Evolutionary conservation across 2,888 invertebrate species (phyloP).

Genomic region (Dicyrtoma fusca): DNA sequence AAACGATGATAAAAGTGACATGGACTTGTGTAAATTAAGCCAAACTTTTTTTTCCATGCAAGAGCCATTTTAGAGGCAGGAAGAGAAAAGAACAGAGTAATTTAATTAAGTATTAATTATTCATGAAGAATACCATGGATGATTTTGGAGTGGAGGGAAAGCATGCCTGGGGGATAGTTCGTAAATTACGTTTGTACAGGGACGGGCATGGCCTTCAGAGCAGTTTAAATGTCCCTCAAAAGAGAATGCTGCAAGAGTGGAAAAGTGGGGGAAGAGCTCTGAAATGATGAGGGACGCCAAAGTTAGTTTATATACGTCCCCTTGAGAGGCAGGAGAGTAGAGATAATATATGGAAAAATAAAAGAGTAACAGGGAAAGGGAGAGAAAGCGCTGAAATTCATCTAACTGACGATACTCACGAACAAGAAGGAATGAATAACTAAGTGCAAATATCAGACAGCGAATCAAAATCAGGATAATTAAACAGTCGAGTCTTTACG

Average conservation of each 20-base stretch:
- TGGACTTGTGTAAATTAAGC: constrained; percentile 19
- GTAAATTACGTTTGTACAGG: too few species aligned
- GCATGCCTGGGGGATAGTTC: too few species aligned
- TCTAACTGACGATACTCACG: too few species aligned
- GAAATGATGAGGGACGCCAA: background rate
- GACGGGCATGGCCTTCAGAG: too few species aligned
- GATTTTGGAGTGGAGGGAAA: constrained; percentile 18
- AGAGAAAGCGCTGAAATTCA: background rate
- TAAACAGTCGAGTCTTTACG: constrained; percentile 8
- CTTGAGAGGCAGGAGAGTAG: background rate
- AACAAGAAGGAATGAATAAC: constrained; percentile 9
- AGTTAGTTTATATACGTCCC: background rate
- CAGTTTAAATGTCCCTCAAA: too few species aligned
- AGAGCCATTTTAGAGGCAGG: background rate
- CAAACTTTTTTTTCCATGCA: constrained; percentile 11
- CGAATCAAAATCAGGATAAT: constrained; percentile 25
- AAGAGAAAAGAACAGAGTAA: constrained; percentile 25
- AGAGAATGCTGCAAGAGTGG: too few species aligned
- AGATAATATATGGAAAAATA: background rate
- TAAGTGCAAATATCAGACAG: constrained; percentile 10
- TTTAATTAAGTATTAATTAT: constrained; percentile 36
- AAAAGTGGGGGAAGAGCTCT: background rate
- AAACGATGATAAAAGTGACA: background rate
- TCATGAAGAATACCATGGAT: constrained; percentile 30
- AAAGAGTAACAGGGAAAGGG: background rate